These are phyloP conservation scores for Drosophila lowei DNA, from an alignment of 1,140 invertebrate genomes.

Conservation along the genomic window DNA sequence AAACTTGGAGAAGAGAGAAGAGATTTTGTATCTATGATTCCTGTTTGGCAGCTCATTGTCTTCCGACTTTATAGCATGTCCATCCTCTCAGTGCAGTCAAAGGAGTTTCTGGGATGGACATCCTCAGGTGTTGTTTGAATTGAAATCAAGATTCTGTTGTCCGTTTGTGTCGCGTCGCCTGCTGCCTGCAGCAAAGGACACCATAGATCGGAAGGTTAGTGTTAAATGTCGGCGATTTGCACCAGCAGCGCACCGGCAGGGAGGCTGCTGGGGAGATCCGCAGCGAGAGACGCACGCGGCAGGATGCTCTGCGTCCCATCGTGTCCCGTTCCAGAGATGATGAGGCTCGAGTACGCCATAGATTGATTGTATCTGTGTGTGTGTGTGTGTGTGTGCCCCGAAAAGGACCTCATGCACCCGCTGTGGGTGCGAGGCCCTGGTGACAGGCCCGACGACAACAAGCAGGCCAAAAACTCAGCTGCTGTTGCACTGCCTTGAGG, in stretches of 20 bases:
- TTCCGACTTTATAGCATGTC: neutral
- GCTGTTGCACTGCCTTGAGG: conserved; percentile 29
- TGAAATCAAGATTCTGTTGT: conserved; percentile 27
- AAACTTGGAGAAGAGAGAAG: neutral
- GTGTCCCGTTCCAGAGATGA: conserved; percentile 24
- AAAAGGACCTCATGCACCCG: conserved; percentile 53
- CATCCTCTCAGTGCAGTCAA: conserved; percentile 4
- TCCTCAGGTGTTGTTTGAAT: conserved; percentile 50
- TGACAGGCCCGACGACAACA: conserved; percentile 56
- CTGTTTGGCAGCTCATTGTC: too few relatives aligned
- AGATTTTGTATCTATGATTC: too few relatives aligned
- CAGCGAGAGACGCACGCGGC: conserved; percentile 44
- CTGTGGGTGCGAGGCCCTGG: conserved; percentile 46
- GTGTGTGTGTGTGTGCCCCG: neutral
- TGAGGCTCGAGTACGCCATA: conserved; percentile 50
- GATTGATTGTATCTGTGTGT: conserved; percentile 2
- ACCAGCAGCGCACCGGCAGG: conserved; percentile 72
- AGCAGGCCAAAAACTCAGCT: conserved; percentile 58
- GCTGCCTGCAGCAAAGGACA: conserved; percentile 23
- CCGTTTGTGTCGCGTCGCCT: conserved; percentile 6
- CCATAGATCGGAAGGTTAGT: conserved; percentile 57
- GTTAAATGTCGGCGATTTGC: conserved; percentile 75
- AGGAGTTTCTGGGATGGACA: conserved; percentile 24
- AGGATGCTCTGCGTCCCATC: conserved; percentile 43
- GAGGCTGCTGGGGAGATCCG: conserved; percentile 49